Percentiles rank a stretch among this genome's conserved stretches.
phyloP scores from a whole-genome alignment of 2,113 vertebrate species.

The Corydoras sp. region DNA sequence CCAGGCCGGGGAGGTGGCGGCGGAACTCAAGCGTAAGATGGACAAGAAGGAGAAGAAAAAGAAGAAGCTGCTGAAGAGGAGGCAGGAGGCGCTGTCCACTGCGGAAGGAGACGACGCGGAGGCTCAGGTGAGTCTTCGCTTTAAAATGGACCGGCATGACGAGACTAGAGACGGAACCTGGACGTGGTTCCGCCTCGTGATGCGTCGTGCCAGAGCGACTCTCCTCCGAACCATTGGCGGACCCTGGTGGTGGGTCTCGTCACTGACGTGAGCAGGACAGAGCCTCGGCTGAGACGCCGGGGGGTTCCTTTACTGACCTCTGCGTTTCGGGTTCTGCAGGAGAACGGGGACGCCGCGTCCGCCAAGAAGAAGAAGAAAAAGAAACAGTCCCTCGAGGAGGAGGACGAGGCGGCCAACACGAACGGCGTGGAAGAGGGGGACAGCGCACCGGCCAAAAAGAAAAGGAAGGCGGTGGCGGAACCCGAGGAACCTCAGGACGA shows the following conservation, averaged over 20 bases:
- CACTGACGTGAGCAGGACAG: slow-evolving; percentile 71
- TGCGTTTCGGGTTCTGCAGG: slow-evolving; percentile 22
- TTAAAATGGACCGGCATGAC: slow-evolving; percentile 47
- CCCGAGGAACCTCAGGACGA: slow-evolving; percentile 31
- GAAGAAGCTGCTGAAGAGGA: slow-evolving; percentile 74
- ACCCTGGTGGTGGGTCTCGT: slow-evolving; percentile 54
- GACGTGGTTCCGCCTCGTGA: slow-evolving; percentile 55
- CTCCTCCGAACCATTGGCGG: slow-evolving; percentile 69
- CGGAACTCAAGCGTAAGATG: slow-evolving; percentile 75
- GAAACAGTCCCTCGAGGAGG: slow-evolving; percentile 33
- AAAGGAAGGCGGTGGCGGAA: slow-evolving; percentile 42
- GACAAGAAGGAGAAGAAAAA: slow-evolving; percentile 87
- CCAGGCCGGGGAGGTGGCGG: slow-evolving; percentile 74
- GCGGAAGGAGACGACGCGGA: slow-evolving; percentile 49
- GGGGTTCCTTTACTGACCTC: not conserved
- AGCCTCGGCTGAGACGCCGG: no score
- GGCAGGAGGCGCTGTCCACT: slow-evolving; percentile 59
- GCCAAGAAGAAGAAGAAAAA: slow-evolving; percentile 55
- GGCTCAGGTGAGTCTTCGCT: fast-evolving
- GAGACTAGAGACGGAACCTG: slow-evolving; percentile 55
- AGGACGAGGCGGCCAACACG: slow-evolving; percentile 18
- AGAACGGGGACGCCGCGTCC: slow-evolving; percentile 21
- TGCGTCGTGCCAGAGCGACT: slow-evolving; percentile 59
- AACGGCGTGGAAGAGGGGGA: slow-evolving; percentile 55
- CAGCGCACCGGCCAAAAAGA: slow-evolving; percentile 68